Percentiles rank a stretch among this genome's conserved stretches.
phyloP scores from a whole-genome alignment of 1,140 invertebrate genomes.

The Trigoniulus corallinus region DNA sequence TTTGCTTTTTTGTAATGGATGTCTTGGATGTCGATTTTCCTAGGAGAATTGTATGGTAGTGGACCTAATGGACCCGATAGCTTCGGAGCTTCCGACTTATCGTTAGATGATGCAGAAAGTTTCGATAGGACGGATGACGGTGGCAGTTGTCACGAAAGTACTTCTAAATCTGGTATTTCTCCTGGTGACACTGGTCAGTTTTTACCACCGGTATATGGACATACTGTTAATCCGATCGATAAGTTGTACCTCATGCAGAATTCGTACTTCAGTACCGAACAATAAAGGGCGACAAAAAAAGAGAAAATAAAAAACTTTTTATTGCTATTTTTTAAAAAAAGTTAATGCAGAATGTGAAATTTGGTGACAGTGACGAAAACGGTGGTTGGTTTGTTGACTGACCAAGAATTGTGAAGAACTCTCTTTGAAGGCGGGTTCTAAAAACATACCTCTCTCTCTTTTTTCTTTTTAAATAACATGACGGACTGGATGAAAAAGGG shows the following conservation, averaged over 20 bases:
- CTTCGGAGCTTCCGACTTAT: conserved; percentile 75
- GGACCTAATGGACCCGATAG: conserved; percentile 67
- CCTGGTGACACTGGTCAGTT: background rate
- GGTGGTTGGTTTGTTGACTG: too few relatives aligned
- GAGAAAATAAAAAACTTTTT: too few relatives aligned
- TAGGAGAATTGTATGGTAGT: conserved; percentile 40
- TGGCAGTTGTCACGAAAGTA: conserved; percentile 28
- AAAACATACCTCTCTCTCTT: too few relatives aligned
- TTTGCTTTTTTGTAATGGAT: too few relatives aligned
- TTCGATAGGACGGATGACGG: conserved; percentile 59
- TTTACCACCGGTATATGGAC: conserved; percentile 27
- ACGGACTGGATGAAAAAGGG: too few relatives aligned
- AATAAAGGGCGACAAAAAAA: too few relatives aligned
- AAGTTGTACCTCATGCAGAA: conserved; percentile 96
- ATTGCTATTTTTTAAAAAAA: too few relatives aligned
- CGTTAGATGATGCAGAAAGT: conserved; percentile 59
- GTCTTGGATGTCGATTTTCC: conserved; percentile 23
- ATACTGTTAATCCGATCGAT: conserved; percentile 78
- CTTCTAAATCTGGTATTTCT: conserved; percentile 3
- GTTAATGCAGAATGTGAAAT: too few relatives aligned
- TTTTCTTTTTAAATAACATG: too few relatives aligned
- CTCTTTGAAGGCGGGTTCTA: too few relatives aligned
- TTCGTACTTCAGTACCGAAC: conserved; percentile 52
- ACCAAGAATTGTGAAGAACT: too few relatives aligned
- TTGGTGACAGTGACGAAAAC: too few relatives aligned